Evolutionary conservation across 2,888 invertebrate genomes (phyloP), one percentile per base, ranked within the genome.

Genomic region (Eretmocerus hayati): DNA sequence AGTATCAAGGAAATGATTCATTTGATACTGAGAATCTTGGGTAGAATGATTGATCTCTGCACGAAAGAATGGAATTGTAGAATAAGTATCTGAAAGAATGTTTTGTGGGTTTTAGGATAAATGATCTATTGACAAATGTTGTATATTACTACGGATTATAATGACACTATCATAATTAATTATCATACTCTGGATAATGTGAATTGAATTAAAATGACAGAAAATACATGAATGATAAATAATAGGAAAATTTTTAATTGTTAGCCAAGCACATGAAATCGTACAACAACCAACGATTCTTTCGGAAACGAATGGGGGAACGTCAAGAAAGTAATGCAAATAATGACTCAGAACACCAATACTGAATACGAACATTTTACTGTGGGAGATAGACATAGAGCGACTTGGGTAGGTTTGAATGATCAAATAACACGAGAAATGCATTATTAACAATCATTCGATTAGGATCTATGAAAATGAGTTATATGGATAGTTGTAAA

Each of bases 81-180:
- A 11, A 13, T 32, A 16, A 16, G 30, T 22, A 36, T 37, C 26
- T 44, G 52, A 57, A 62, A 62, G 61, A 63, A 60, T 59, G 62
- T 62, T 62, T 60, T 50, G 59, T 66, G 69, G 67, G 63, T 67
- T 68, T 61, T 68, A 69, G 67, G 59, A 64, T 70, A 69, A 70
- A 70, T 69, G 70, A 68, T 69, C 64, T 70, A 70, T 70, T 69
- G 66, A 70, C 60, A 70, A 69, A 71, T 69, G 70, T 70, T 71
- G 70, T 71, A 69, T 71, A 71, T 70, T 70, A 70, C 67, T 69
- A 71, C 62, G 69, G 67, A 70, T 69, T 70, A 69, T 70, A 71
- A 69, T 70, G 67, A 69, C 62, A 69, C 67, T 67, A 70, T 70
- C 66, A 69, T 68, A 69, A 70, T 69, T 67, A 62, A 66, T 67